Conservation (phyloP, 2,113 vertebrate genomes). For the Platichthys stellatus region DNA sequence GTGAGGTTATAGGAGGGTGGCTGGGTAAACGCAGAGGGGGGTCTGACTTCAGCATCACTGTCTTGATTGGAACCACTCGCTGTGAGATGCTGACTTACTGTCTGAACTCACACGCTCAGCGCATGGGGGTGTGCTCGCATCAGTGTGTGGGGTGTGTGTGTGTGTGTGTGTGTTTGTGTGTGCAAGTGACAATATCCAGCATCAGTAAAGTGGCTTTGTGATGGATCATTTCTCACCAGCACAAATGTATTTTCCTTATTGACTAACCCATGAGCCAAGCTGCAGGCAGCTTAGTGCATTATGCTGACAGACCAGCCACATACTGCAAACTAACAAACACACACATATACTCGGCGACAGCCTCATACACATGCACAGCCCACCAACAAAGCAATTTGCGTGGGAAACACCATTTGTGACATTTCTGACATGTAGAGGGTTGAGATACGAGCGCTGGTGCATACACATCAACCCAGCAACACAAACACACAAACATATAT, state of each 20-base stretch:
- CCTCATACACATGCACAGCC: conserved; percentile 21
- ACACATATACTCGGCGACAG: conserved; percentile 1
- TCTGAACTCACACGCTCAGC: background rate
- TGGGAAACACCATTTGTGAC: conserved; percentile 48
- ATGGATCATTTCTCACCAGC: background rate
- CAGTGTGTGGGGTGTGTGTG: background rate
- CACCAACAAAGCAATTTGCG: conserved; percentile 60
- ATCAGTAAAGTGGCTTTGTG: too few relatives aligned
- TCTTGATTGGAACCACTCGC: conserved; percentile 53
- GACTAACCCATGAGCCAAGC: conserved; percentile 50
- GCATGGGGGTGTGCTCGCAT: background rate
- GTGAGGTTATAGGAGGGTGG: conserved; percentile 24
- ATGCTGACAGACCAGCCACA: conserved; percentile 27
- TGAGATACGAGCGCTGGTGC: conserved; percentile 15
- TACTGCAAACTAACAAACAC: background rate
- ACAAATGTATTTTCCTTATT: conserved; percentile 51
- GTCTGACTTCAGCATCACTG: conserved; percentile 45
- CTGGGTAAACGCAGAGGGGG: conserved; percentile 29
- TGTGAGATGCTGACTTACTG: conserved; percentile 64
- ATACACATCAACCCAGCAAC: background rate
- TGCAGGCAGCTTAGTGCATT: conserved; percentile 42
- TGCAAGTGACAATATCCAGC: too few relatives aligned
- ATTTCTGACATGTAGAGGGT: conserved; percentile 58
- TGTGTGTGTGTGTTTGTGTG: too few relatives aligned
- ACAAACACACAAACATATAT: conserved; percentile 13